Evolutionary conservation across 1,140 invertebrate genomes (phyloP).

Genomic region (Drosophila bipectinata): DNA sequence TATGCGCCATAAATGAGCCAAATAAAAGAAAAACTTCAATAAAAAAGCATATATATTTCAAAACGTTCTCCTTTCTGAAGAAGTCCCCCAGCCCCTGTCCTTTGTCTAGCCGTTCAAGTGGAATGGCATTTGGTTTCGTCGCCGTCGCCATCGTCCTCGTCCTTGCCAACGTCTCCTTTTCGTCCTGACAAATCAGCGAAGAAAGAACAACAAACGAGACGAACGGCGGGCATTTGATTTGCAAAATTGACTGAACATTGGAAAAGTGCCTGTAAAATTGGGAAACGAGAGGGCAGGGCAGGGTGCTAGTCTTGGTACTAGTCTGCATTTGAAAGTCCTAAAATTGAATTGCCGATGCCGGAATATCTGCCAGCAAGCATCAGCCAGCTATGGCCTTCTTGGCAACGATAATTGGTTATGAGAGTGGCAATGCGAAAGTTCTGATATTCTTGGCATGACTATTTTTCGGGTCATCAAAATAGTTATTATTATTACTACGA

Average conservation of each 20-base stretch:
- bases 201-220: slow-evolving; percentile 16
- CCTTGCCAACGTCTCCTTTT: not conserved
- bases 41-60: slow-evolving; percentile 47
- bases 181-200: slow-evolving; percentile 56
- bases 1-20: slow-evolving; percentile 80
- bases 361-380: slow-evolving; percentile 34
- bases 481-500: slow-evolving; percentile 33
- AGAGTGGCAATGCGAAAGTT: slow-evolving; percentile 47
- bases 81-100: slow-evolving; percentile 2
- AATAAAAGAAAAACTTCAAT: slow-evolving; percentile 73
- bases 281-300: slow-evolving; percentile 43
- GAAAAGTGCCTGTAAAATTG: slow-evolving; percentile 78
- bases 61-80: slow-evolving; percentile 10
- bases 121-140: slow-evolving; percentile 50
- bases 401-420: slow-evolving; percentile 52
- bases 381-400: slow-evolving; percentile 30
- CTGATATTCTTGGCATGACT: slow-evolving; percentile 32
- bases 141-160: not conserved
- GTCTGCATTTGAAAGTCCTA: slow-evolving; percentile 39
- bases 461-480: slow-evolving; percentile 37
- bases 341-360: slow-evolving; percentile 48
- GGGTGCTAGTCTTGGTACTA: too few relatives aligned
- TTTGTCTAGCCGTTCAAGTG: slow-evolving; percentile 53
- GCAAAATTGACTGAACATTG: slow-evolving; percentile 79
- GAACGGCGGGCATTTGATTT: slow-evolving; percentile 67